Conservation (phyloP, 1,140 invertebrate genomes). For the Aphaenogaster ashmeadi region DNA sequence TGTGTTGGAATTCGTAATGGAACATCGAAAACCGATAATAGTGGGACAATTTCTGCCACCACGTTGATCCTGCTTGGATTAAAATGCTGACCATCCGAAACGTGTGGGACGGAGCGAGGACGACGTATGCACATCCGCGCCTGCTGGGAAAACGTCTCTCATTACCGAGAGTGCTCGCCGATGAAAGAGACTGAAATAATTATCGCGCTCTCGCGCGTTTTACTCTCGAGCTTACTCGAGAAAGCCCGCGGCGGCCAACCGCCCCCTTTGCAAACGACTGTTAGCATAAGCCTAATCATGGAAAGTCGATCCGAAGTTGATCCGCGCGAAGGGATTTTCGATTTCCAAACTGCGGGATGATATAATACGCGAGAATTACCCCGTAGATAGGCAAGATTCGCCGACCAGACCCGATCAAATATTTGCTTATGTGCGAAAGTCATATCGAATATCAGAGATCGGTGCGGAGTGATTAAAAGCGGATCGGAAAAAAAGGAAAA, state of each 20-base stretch:
- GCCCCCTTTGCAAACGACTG: constrained; percentile 15
- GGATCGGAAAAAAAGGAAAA: background rate
- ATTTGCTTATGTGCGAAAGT: constrained; percentile 58
- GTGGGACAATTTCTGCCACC: background rate
- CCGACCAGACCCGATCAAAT: constrained; percentile 50
- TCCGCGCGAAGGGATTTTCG: constrained; percentile 34
- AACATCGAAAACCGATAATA: constrained; percentile 8
- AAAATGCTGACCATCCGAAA: constrained; percentile 38
- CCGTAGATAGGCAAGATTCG: constrained; percentile 35
- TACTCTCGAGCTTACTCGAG: constrained; percentile 9
- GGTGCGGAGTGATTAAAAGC: constrained; percentile 49
- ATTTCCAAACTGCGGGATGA: constrained; percentile 18
- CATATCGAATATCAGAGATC: constrained; percentile 55
- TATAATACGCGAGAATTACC: constrained; percentile 53
- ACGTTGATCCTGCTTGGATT: background rate
- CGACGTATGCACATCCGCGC: background rate
- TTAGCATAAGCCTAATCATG: constrained; percentile 56
- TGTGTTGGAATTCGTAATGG: constrained; percentile 11
- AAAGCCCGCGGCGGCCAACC: background rate
- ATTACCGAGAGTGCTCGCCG: constrained; percentile 66
- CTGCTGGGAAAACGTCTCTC: constrained; percentile 63
- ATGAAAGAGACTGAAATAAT: constrained; percentile 57
- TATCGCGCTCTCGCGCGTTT: constrained; percentile 42
- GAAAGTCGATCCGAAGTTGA: constrained; percentile 51
- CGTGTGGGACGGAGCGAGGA: background rate